phyloP scores from a whole-genome alignment of 2,797 vertebrate species.

The Ptychobarbus kaznakovi region DNA sequence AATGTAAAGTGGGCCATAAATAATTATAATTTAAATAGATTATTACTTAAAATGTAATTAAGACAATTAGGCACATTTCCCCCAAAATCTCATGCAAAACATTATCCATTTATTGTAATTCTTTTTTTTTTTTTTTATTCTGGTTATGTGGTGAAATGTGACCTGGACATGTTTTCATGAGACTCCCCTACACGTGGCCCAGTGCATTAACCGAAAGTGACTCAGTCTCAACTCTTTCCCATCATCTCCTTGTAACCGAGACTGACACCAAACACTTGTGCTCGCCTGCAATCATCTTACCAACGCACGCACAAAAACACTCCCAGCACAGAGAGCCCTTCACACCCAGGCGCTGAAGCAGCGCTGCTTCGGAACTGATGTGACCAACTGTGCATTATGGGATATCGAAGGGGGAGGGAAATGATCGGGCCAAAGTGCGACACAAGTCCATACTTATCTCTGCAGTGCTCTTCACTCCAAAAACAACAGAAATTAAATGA shows the following conservation, averaged over 20 bases:
- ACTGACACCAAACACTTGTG: constrained; percentile 4
- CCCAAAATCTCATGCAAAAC: neutral
- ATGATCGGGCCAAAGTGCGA: constrained; percentile 2
- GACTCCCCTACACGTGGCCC: neutral
- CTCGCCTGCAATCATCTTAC: constrained; percentile 20
- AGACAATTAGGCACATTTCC: neutral
- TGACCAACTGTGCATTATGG: constrained; percentile 20
- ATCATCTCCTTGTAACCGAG: constrained; percentile 4
- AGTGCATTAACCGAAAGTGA: constrained; percentile 19
- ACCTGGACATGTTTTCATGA: neutral
- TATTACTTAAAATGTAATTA: too few relatives aligned
- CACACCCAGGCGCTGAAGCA: neutral
- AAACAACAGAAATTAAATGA: constrained; percentile 21
- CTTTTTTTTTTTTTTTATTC: neutral
- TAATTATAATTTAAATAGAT: too few relatives aligned
- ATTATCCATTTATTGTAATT: neutral
- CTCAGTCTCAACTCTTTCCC: constrained; percentile 12
- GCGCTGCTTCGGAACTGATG: neutral
- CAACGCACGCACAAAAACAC: neutral
- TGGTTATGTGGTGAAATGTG: neutral
- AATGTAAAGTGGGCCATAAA: too few relatives aligned
- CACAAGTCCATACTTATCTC: constrained; percentile 41
- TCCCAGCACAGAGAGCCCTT: constrained; percentile 9
- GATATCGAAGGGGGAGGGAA: constrained; percentile 5
- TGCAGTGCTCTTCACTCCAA: constrained; percentile 8